phyloP scores from a whole-genome alignment of 2,888 invertebrate genomes.

The Drosophila kambysellisi region DNA sequence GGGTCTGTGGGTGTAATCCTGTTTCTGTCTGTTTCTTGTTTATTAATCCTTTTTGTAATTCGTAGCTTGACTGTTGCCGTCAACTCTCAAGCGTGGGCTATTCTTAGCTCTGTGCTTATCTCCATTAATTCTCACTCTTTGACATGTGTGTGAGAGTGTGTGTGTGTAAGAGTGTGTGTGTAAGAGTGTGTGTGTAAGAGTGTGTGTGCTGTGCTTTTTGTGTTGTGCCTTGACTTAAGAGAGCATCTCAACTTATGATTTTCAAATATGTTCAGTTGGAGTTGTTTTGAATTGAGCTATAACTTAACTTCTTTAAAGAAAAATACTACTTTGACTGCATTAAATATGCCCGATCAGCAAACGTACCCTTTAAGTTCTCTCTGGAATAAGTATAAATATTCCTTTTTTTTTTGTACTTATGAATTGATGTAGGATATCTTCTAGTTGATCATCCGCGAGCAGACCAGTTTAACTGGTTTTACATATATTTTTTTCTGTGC shows the following conservation, averaged over 20 bases:
- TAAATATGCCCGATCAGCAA: background rate
- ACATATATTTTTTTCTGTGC: background rate
- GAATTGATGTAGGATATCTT: background rate
- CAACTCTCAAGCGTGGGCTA: slow-evolving; percentile 31
- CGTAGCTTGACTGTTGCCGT: slow-evolving; percentile 35
- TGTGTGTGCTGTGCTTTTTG: slow-evolving; percentile 27
- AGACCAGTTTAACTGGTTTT: background rate
- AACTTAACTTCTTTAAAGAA: background rate
- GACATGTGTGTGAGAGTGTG: slow-evolving; percentile 40
- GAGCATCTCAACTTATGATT: slow-evolving; percentile 64
- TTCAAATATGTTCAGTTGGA: slow-evolving; percentile 69
- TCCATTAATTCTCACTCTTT: slow-evolving; percentile 45
- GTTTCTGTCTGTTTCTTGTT: slow-evolving; percentile 57
- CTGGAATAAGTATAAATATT: background rate
- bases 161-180: too few species aligned
- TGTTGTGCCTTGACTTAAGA: slow-evolving; percentile 47
- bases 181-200: too few species aligned
- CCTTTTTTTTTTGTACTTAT: background rate
- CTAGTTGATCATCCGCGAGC: background rate
- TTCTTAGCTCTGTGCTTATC: slow-evolving; percentile 43
- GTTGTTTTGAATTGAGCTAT: slow-evolving; percentile 55
- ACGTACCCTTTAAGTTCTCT: background rate
- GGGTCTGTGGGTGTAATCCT: slow-evolving; percentile 47
- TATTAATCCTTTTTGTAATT: slow-evolving; percentile 80
- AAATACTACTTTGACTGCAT: background rate